Base-by-base conservation (phyloP, 2,797 vertebrate species). In the Taenioides sp. region DNA sequence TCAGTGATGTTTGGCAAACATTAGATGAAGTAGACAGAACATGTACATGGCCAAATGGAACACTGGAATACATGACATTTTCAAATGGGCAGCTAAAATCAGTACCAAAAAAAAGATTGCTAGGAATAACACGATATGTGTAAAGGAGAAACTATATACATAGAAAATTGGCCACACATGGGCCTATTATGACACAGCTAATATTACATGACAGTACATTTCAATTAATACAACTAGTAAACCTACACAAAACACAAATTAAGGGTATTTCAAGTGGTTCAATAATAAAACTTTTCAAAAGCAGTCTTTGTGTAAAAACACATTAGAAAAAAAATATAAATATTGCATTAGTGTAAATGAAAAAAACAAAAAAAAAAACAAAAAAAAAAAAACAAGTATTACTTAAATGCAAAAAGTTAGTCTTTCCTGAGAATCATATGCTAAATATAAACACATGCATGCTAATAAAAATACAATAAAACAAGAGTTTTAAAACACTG, bases 341-440 rank as follows among this genome's bases (percentile, higher is more conserved):
- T 80, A 62, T 77, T 81, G 81, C 79, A 37, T 70, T 67, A 86
- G 34, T 22, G n/a, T 78, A 85, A 91, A 88, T 80, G 74, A 85
- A 86, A 74, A 82, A 31, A 28, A 28, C 27, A 28, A 28, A 2
- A 28, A 82, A n/a, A n/a, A n/a, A n/a, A n/a, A n/a, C n/a, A n/a
- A 74, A 86, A 86, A 74, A 86, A 86, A 86, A 61, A 88, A 27
- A 49, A 63, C 57, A 62, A 75, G 69, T 77, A 70, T 76, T 62
- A 71, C 80, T 78, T 82, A 62, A 82, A 90, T 72, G 73, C 54
- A 78, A 80, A 76, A 77, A 76, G 47, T 84, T 77, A 83, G 58
- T 85, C 80, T 84, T 92, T 92, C 93, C 92, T 92, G 92, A 93
- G 92, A 87, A 88, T 47, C 22, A 63, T 22, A 40, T 67, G 87